Evolutionary conservation across 2,888 invertebrate species (phyloP).

Genomic region (Apotomis turbidana): DNA sequence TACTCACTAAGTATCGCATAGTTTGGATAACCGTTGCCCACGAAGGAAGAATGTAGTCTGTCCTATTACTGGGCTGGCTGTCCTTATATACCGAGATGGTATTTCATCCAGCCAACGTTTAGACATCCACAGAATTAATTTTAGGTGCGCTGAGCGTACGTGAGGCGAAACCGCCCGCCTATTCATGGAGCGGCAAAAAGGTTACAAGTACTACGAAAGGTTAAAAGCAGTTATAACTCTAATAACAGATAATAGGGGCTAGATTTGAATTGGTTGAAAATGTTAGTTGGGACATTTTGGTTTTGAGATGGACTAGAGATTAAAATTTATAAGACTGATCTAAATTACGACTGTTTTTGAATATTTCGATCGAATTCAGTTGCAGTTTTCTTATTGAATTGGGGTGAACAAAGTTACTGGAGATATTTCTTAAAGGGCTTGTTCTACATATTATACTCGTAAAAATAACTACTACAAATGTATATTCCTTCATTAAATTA

Average conservation of each 20-base stretch:
- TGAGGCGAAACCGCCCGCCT: slow-evolving; percentile 20
- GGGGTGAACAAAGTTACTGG: neutral
- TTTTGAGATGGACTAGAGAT: neutral
- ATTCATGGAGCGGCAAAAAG: neutral
- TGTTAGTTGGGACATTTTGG: neutral
- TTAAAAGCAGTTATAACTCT: neutral
- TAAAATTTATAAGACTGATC: slow-evolving; percentile 25
- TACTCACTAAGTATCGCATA: slow-evolving; percentile 74
- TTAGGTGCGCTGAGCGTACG: slow-evolving; percentile 36
- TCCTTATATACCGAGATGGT: slow-evolving; percentile 71
- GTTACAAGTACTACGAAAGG: neutral
- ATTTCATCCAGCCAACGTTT: slow-evolving; percentile 53
- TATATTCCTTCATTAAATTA: too few species aligned
- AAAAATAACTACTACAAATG: too few species aligned
- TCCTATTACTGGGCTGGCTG: slow-evolving; percentile 54
- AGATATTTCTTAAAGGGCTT: neutral
- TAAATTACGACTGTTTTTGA: slow-evolving; percentile 21
- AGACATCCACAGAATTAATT: slow-evolving; percentile 50
- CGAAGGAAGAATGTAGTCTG: slow-evolving; percentile 64
- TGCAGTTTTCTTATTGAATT: slow-evolving; percentile 2
- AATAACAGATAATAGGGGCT: neutral
- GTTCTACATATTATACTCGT: neutral
- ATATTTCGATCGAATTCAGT: slow-evolving; percentile 14
- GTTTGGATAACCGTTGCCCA: slow-evolving; percentile 53
- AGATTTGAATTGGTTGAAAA: neutral